Evolutionary conservation across 2,113 vertebrate genomes (phyloP), one percentile per base, ranked within the genome.

Genomic region (Deroptyus accipitrinus): DNA sequence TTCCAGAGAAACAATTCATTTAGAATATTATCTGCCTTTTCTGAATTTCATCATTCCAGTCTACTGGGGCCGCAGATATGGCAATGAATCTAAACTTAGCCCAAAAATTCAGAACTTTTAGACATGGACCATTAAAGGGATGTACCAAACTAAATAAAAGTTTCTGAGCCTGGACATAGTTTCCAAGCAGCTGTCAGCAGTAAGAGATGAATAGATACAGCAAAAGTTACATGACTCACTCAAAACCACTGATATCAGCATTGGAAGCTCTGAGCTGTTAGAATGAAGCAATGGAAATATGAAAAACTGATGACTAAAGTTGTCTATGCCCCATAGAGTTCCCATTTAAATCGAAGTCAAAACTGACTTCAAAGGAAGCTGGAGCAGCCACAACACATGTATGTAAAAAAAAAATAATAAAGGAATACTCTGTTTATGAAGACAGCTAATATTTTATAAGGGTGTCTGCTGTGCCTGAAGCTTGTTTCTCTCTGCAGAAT

Each of bases 401-500:
- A 72, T 2, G 4, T 51, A 85, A 55, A 83, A 95, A 95, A 95
- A 85, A n/a, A 33, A 33, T 22, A n/a, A 9, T 25, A 9, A 33
- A 96, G 37, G 30, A 67, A 78, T 35, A 3, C 48, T 88, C 88
- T 83, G 72, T 49, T 84, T 81, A 76, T 31, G 33, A 67, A 66
- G 59, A 54, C 48, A 75, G 54, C 59, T 88, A 69, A 73, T 64
- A 80, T 86, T 88, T 90, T 80, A 39, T 39, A 85, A 59, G 44
- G 42, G 75, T 72, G 82, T 51, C 64, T 67, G 52, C 39, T 94
- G 62, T 90, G 83, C 83, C 72, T 66, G 63, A 59, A 93, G 88
- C 70, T 92, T 76, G 62, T 82, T 96, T 76, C 37, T 90, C 72
- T 72, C 74, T 75, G 55, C 63, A 87, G 72, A 91, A 86, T n/a